A percentile compares a stretch with the other conserved stretches of the same genome.
These are phyloP conservation scores for Amphipyra berbera DNA, from an alignment of 2,888 invertebrate species.

Conservation along the genomic window DNA sequence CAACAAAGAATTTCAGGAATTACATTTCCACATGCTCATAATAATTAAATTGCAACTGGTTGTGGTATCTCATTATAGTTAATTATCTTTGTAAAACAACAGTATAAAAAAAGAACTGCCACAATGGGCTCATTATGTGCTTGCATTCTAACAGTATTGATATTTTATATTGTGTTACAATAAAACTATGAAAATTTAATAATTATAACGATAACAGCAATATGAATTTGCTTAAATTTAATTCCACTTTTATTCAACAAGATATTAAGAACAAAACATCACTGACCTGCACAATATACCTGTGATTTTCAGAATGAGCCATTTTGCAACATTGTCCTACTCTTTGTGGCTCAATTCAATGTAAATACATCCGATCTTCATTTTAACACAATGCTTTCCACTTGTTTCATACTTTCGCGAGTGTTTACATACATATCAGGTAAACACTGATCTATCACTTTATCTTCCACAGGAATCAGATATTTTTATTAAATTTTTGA, in stretches of 20 bases:
- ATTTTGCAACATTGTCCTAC: conserved; percentile 87
- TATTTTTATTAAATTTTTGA: conserved; percentile 27
- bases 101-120: no score
- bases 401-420: conserved; percentile 63
- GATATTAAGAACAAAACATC: conserved; percentile 18
- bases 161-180: background rate
- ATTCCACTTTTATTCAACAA: conserved; percentile 1
- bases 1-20: no score
- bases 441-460: conserved; percentile 47
- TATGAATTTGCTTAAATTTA: background rate
- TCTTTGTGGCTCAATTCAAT: conserved; percentile 69
- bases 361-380: conserved; percentile 69
- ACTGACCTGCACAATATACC: conserved; percentile 94
- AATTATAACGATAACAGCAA: background rate
- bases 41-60: no score
- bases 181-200: background rate
- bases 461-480: conserved; percentile 32
- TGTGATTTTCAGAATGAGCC: conserved; percentile 91
- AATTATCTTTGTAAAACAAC: no score
- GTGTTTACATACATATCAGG: conserved; percentile 61
- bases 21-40: no score
- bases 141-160: background rate
- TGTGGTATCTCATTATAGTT: no score
- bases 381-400: conserved; percentile 66
- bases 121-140: no score